A percentile compares a stretch with the other conserved stretches of the same genome.
Conservation (phyloP, 2,888 invertebrate genomes). For the Chloromyia formosa region DNA sequence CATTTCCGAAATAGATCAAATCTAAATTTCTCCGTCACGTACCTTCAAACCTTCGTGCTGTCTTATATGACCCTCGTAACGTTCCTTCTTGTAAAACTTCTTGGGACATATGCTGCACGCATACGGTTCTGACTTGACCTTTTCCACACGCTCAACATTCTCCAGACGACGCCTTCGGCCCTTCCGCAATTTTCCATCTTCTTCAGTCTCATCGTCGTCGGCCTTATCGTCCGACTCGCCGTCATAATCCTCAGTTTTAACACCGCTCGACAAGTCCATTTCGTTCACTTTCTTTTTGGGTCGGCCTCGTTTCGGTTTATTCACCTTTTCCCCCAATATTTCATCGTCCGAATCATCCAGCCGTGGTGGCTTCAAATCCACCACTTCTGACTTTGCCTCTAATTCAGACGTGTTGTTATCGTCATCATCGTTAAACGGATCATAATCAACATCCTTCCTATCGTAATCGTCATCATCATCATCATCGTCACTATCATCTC, state of each 20-base stretch:
- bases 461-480: constrained; percentile 8
- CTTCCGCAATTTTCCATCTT: not conserved
- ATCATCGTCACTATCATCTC: not conserved
- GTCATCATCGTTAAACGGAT: constrained; percentile 13
- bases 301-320: not conserved
- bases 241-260: not conserved
- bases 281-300: constrained; percentile 12
- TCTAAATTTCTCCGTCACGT: not conserved
- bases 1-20: not conserved
- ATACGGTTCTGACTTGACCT: constrained; percentile 22
- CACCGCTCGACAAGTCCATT: not conserved
- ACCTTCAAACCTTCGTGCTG: constrained; percentile 48
- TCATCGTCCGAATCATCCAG: constrained; percentile 21
- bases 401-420: constrained; percentile 14
- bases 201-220: not conserved
- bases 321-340: constrained; percentile 6
- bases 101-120: constrained; percentile 42
- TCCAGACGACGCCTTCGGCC: not conserved
- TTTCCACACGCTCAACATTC: constrained; percentile 4
- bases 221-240: not conserved
- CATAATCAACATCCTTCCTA: constrained; percentile 15
- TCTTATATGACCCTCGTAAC: constrained; percentile 46
- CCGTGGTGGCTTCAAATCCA: not conserved
- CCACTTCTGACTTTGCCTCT: not conserved
- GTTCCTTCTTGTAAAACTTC: constrained; percentile 43